These are phyloP conservation scores for Todiramphus saurophagus DNA, from an alignment of 2,113 vertebrate species.

Conservation along the genomic window DNA sequence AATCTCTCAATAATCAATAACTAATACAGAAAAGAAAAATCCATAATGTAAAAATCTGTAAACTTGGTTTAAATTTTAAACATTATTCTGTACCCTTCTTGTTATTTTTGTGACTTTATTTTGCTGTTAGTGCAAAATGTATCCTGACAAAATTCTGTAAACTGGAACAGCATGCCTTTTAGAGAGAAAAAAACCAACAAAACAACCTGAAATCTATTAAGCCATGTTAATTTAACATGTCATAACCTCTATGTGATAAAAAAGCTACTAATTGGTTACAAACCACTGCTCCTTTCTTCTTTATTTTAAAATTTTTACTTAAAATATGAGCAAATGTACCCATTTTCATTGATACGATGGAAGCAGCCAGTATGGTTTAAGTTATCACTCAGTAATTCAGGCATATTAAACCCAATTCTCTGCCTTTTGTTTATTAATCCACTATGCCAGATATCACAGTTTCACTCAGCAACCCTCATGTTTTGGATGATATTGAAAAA, in stretches of 20 bases:
- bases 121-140: background rate
- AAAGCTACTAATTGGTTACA: conserved; percentile 29
- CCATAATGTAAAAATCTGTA: background rate
- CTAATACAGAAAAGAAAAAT: background rate
- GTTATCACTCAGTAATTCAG: conserved; percentile 52
- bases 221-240: background rate
- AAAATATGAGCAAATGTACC: background rate
- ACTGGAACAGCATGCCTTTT: background rate
- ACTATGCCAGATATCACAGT: conserved; percentile 29
- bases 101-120: background rate
- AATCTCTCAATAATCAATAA: conserved; percentile 11
- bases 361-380: conserved; percentile 29
- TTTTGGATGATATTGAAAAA: conserved; percentile 63
- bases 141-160: background rate
- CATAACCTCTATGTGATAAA: background rate
- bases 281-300: conserved; percentile 1
- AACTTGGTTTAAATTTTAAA: background rate
- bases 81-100: background rate
- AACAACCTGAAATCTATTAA: background rate
- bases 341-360: background rate
- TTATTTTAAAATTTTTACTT: background rate
- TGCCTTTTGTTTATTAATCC: conserved; percentile 59
- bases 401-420: conserved; percentile 33
- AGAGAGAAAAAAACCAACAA: too few species aligned
- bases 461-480: conserved; percentile 43